Evolutionary conservation across 2,888 invertebrate species (phyloP).

Genomic region (Drosophila villosipedis): DNA sequence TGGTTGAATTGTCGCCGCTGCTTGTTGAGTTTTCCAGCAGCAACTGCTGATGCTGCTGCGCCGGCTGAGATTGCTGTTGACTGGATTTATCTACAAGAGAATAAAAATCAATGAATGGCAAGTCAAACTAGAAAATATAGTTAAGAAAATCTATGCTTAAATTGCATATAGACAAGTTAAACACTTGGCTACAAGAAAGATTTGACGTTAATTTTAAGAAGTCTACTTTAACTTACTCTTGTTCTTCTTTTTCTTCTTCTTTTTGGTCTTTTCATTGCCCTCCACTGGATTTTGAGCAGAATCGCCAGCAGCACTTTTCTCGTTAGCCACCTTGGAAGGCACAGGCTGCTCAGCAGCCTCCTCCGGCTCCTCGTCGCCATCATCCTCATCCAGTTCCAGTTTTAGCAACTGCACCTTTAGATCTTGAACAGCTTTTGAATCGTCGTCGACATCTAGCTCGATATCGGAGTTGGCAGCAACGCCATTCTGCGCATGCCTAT

Average conservation of each 20-base stretch:
- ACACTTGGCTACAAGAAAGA: not conserved
- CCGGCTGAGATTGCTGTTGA: conserved; percentile 68
- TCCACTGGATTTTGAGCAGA: conserved; percentile 29
- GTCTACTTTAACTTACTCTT: conserved; percentile 82
- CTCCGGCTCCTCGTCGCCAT: conserved; percentile 36
- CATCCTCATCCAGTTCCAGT: conserved; percentile 9
- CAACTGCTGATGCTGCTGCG: conserved; percentile 51
- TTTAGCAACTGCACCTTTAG: conserved; percentile 14
- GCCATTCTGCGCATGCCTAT: conserved; percentile 39
- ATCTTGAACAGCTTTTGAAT: conserved; percentile 20
- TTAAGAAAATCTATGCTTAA: not conserved
- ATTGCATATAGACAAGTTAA: not conserved
- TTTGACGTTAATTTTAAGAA: not conserved
- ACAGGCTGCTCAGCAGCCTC: conserved; percentile 45
- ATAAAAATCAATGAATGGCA: not conserved
- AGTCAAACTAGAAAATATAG: not conserved
- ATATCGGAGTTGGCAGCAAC: conserved; percentile 40
- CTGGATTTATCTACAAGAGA: conserved; percentile 77
- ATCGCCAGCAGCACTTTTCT: conserved; percentile 13
- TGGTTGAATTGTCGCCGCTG: conserved; percentile 60
- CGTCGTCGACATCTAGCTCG: conserved; percentile 63
- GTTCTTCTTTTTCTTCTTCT: conserved; percentile 82
- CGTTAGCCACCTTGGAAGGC: not conserved
- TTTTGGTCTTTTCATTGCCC: conserved; percentile 67
- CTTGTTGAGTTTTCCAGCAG: conserved; percentile 51